phyloP scores from a whole-genome alignment of 2,888 invertebrate genomes.

The Capitulum mitella region DNA sequence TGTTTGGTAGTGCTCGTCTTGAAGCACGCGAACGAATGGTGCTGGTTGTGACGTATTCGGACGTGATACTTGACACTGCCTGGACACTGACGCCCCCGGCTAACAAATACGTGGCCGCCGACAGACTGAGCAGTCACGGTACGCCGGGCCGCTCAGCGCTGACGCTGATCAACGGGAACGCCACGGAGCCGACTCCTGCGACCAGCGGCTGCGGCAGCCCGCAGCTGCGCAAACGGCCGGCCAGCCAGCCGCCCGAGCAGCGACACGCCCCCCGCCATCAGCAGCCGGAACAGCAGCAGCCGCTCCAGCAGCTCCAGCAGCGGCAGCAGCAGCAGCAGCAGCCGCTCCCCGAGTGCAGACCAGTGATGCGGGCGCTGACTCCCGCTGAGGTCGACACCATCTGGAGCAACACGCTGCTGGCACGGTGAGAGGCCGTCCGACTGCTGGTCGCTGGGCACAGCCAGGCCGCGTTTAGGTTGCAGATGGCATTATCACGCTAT shows the following conservation, averaged over 20 bases:
- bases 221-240: neutral
- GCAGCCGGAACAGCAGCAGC: neutral
- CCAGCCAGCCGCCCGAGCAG: neutral
- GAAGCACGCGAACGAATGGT: too few relatives aligned
- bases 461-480: too few relatives aligned
- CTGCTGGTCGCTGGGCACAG: too few relatives aligned
- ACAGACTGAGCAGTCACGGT: neutral
- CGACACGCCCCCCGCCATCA: neutral
- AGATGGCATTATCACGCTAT: too few relatives aligned
- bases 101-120: neutral
- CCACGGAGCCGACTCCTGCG: neutral
- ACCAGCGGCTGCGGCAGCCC: neutral
- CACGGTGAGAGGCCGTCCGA: conserved; percentile 7
- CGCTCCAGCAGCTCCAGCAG: neutral
- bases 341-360: conserved; percentile 3
- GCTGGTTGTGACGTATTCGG: too few relatives aligned
- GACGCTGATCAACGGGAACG: neutral
- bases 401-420: neutral
- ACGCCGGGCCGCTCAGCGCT: conserved; percentile 11
- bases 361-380: neutral
- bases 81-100: too few relatives aligned
- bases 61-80: too few relatives aligned
- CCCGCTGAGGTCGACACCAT: conserved; percentile 15
- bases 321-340: neutral
- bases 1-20: too few relatives aligned